Evolutionary conservation across 2,113 vertebrate species (phyloP).

Genomic region (Oreocharis arfaki): DNA sequence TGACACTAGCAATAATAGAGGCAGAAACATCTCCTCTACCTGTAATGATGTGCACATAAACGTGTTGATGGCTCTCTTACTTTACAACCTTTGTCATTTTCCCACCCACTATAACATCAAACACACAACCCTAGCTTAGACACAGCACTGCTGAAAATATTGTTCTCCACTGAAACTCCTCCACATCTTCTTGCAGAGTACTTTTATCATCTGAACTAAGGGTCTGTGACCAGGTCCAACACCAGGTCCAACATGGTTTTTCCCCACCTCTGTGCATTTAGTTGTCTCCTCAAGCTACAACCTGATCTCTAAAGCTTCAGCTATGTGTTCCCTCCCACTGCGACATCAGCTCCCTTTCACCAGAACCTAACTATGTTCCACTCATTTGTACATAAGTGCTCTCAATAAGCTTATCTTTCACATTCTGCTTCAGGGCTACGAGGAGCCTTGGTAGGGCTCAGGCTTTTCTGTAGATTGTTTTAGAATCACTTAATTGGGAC

Average conservation of each 20-base stretch:
- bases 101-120: not conserved
- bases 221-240: not conserved
- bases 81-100: not conserved
- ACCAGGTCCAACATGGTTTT: rapidly evolving
- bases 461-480: not conserved
- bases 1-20: not conserved
- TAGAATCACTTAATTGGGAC: not conserved
- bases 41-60: not conserved
- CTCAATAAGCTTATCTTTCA: not conserved
- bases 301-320: not conserved
- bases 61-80: not conserved
- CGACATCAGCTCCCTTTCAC: not conserved
- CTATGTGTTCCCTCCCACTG: not conserved
- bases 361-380: not conserved
- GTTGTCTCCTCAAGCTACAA: not conserved
- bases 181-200: no score
- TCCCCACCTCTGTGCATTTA: not conserved
- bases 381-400: not conserved
- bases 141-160: not conserved
- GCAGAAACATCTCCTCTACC: not conserved
- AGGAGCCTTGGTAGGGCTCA: not conserved
- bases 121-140: not conserved
- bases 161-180: not conserved
- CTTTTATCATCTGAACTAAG: not conserved
- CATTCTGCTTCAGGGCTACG: not conserved